phyloP scores from a whole-genome alignment of 2,797 vertebrate genomes.

The Myotis vivesi region DNA sequence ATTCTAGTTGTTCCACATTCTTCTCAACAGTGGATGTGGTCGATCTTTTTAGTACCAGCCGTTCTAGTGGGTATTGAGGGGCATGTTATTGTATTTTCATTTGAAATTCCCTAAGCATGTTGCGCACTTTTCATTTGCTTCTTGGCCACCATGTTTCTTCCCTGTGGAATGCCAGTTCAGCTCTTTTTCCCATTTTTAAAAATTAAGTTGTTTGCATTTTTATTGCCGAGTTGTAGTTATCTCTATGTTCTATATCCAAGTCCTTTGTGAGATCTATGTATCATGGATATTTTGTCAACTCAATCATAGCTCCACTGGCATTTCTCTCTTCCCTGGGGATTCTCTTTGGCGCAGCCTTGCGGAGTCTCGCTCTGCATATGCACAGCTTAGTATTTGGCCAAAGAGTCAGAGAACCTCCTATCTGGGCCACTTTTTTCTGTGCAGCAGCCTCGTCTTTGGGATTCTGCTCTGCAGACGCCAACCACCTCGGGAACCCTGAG shows the following conservation, averaged over 20 bases:
- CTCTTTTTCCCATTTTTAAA: not conserved
- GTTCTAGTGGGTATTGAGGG: not conserved
- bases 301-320: not conserved
- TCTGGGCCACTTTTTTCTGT: not conserved
- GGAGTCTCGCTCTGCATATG: not conserved
- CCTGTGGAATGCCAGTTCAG: not conserved
- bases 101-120: not conserved
- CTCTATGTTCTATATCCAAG: not conserved
- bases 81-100: not conserved
- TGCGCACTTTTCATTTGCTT: not conserved
- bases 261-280: not conserved
- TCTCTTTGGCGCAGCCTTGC: not conserved
- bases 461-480: not conserved
- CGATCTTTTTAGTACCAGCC: not conserved
- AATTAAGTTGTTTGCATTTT: not conserved
- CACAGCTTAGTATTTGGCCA: not conserved
- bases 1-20: not conserved
- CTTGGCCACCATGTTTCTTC: not conserved
- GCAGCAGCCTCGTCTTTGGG: not conserved
- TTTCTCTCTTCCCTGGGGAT: not conserved
- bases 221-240: not conserved
- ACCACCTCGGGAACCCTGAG: not conserved
- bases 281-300: not conserved
- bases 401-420: not conserved
- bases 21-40: not conserved